Conservation (phyloP, 2,113 vertebrate species). For the Nymphicus hollandicus region DNA sequence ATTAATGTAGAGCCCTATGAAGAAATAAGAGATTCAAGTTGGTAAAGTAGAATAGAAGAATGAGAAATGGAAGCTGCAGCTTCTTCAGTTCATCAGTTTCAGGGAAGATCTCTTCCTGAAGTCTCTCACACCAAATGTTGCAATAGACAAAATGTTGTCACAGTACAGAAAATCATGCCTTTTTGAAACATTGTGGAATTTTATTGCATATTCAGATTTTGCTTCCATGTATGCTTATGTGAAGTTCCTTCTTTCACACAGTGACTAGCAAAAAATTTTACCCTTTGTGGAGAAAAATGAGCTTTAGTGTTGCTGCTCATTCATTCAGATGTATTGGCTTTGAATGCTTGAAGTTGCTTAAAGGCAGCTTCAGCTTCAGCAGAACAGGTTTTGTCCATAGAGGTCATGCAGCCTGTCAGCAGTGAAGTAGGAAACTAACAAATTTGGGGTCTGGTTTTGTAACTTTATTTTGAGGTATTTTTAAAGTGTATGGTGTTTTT, state of each 20-base stretch:
- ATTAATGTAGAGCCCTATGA: constrained; percentile 79
- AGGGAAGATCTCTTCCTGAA: background rate
- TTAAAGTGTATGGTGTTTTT: background rate
- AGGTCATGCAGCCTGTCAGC: background rate
- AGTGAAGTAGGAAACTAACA: background rate
- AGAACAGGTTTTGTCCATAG: background rate
- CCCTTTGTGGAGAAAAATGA: background rate
- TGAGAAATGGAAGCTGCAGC: background rate
- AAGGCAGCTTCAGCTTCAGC: background rate
- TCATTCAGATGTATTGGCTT: background rate
- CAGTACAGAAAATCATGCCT: background rate
- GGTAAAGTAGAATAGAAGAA: background rate
- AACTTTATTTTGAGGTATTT: background rate
- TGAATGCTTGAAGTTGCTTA: background rate
- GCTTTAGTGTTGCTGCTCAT: background rate
- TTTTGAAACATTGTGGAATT: background rate
- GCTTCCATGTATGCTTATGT: background rate
- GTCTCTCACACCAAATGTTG: background rate
- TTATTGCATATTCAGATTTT: background rate
- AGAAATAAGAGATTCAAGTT: constrained; percentile 21
- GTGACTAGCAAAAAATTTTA: background rate
- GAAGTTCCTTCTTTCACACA: background rate
- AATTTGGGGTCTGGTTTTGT: background rate
- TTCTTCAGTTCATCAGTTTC: background rate
- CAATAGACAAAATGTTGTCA: background rate